These are phyloP conservation scores for Drosophila bifasciata DNA, from an alignment of 1,140 invertebrate species.

Conservation along the genomic window DNA sequence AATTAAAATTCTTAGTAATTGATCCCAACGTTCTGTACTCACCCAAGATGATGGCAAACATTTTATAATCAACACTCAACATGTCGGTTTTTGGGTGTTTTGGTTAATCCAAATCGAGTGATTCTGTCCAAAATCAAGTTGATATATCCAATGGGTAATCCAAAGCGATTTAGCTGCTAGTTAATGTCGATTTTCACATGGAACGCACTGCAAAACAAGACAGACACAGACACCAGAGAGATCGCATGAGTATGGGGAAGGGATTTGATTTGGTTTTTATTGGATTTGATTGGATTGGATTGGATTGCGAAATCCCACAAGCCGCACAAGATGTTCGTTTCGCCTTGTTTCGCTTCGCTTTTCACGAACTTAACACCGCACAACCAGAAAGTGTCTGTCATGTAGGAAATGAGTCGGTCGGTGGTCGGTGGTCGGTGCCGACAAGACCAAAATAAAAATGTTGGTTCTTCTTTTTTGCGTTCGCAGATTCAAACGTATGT, in stretches of 20 bases:
- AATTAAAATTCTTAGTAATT: too few species aligned
- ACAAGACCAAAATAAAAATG: conserved; percentile 11
- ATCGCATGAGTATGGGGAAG: conserved; percentile 58
- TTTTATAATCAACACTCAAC: conserved; percentile 43
- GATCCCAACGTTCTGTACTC: too few species aligned
- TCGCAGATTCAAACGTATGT: conserved; percentile 50
- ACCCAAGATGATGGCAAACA: conserved; percentile 66
- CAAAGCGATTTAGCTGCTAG: conserved; percentile 68
- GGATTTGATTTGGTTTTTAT: conserved; percentile 10
- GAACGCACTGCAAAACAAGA: conserved; percentile 71
- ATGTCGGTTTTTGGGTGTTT: conserved; percentile 41
- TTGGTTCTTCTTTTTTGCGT: conserved; percentile 51
- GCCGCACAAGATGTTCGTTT: conserved; percentile 56
- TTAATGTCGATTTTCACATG: conserved; percentile 69
- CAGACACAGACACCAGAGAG: conserved; percentile 55
- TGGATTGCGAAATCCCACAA: conserved; percentile 45
- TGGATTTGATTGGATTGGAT: too few species aligned
- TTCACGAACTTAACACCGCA: conserved; percentile 49
- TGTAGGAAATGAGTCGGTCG: conserved; percentile 71
- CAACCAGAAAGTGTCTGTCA: conserved; percentile 70
- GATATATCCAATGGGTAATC: conserved; percentile 73
- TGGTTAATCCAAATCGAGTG: conserved; percentile 52
- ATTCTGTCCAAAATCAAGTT: conserved; percentile 35
- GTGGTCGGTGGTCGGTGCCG: conserved; percentile 10
- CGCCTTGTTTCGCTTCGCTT: conserved; percentile 24